Evolutionary conservation across 2,888 invertebrate species (phyloP).

Genomic region (Lasius fuliginosus): DNA sequence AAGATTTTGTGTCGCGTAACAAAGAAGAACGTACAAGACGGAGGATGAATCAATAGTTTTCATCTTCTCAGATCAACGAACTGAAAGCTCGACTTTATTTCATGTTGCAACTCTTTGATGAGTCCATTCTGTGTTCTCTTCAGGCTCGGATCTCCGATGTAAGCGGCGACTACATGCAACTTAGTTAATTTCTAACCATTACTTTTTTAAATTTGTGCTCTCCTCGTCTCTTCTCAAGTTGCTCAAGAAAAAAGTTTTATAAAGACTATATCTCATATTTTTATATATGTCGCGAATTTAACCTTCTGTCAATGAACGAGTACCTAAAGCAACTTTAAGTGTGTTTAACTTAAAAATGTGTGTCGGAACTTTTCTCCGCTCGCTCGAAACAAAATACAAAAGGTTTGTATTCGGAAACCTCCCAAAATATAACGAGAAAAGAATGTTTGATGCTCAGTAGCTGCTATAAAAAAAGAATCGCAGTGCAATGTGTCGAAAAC

Average conservation of each 20-base stretch:
- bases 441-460: no score
- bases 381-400: no score
- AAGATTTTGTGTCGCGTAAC: conserved; percentile 13
- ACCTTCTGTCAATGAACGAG: no score
- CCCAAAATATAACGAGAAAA: no score
- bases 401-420: no score
- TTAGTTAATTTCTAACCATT: neutral
- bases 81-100: conserved; percentile 34
- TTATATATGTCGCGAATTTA: neutral
- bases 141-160: conserved; percentile 17
- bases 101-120: conserved; percentile 38
- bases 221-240: neutral
- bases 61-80: conserved; percentile 20
- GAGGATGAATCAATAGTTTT: conserved; percentile 34
- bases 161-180: neutral
- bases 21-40: neutral
- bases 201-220: neutral
- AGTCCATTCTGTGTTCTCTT: neutral
- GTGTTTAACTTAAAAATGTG: no score
- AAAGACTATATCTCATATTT: neutral
- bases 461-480: no score
- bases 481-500: no score
- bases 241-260: neutral
- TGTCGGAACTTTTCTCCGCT: no score
- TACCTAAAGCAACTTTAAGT: no score